Base-by-base conservation (phyloP, 2,797 vertebrate genomes). In the Ctenochaetus hawaiiensis region DNA sequence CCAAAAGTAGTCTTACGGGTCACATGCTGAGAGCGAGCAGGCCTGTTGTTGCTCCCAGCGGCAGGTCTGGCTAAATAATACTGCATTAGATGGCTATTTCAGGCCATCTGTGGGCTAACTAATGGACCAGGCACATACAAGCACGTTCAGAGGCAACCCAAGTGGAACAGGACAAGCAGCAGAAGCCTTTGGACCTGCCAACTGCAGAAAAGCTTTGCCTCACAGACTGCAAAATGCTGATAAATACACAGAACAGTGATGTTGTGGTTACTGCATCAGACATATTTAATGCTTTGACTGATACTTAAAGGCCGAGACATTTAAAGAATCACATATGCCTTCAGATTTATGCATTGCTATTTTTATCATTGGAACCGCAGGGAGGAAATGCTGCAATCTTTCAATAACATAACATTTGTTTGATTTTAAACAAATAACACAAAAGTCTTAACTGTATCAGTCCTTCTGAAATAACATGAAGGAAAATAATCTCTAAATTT, bases 31-130 rank as follows among this genome's bases (percentile, higher is more conserved):
- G 70, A 71, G 71, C 49, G 43, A 73, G 56, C 61, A 72, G 80
- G 85, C 81, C 87, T 89, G 89, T 37, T 90, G 81, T 79, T 76
- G 77, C 82, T 85, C 71, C 87, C 75, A 87, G 73, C 78, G 58
- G 82, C 82, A 54, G 54, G 67, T 88, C 90, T 89, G 89, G 87
- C 75, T 79, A 78, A 87, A 89, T 91, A 85, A 93, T 88, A 78
- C 89, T 47, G 72, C 89, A 90, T 89, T 92, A 85, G 82, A 82
- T 66, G 84, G 85, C 92, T 93, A 93, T 92, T 93, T 91, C 82
- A 81, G 81, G 88, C 86, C 90, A 89, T 90, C 90, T 92, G 89
- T 30, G 77, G 30, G 65, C 85, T 67, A 83, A 88, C 83, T 93
- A 89, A 92, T 91, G 90, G 85, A 71, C 82, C 91, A 92, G 92